These are phyloP conservation scores for Trididemnum nubilum DNA, from an alignment of 23 tunicate genomes.

Conservation along the genomic window DNA sequence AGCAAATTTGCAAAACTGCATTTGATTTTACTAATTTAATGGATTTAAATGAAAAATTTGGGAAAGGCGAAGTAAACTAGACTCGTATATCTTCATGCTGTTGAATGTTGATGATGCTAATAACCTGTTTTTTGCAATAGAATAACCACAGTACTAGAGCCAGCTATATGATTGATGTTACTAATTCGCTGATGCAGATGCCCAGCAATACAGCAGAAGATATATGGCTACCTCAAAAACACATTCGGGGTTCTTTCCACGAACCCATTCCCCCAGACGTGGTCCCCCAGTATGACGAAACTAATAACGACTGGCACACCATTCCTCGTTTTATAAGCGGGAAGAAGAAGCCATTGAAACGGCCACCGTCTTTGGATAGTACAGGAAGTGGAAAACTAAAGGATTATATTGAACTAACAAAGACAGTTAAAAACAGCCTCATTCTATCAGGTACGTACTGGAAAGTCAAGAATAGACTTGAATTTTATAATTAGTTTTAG, in stretches of 20 bases:
- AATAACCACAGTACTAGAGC: too few relatives aligned
- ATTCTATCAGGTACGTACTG: slow-evolving; percentile 32
- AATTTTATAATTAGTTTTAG: too few relatives aligned
- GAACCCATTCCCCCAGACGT: slow-evolving; percentile 43
- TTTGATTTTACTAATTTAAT: too few relatives aligned
- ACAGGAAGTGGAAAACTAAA: slow-evolving; percentile 25
- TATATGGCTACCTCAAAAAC: slow-evolving; percentile 44
- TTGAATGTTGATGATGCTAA: too few relatives aligned
- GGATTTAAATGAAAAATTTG: too few relatives aligned
- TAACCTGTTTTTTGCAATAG: too few relatives aligned
- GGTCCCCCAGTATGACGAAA: slow-evolving; percentile 36
- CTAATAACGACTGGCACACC: slow-evolving; percentile 26
- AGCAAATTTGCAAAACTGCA: too few relatives aligned
- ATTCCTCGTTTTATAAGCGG: slow-evolving; percentile 8
- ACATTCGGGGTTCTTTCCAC: not conserved
- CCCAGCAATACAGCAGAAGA: slow-evolving; percentile 15
- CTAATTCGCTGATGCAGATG: slow-evolving; percentile 37
- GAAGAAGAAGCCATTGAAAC: not conserved
- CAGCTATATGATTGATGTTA: slow-evolving; percentile 9
- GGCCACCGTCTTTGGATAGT: slow-evolving; percentile 14
- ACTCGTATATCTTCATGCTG: too few relatives aligned
- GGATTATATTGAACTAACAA: slow-evolving; percentile 34
- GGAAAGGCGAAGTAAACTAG: too few relatives aligned
- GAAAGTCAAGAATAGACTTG: too few relatives aligned
- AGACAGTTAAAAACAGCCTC: slow-evolving; percentile 44